A percentile compares a stretch with the other conserved stretches of the same genome.
Conservation (phyloP, 2,113 vertebrate genomes). For the Hypomesus transpacificus region DNA sequence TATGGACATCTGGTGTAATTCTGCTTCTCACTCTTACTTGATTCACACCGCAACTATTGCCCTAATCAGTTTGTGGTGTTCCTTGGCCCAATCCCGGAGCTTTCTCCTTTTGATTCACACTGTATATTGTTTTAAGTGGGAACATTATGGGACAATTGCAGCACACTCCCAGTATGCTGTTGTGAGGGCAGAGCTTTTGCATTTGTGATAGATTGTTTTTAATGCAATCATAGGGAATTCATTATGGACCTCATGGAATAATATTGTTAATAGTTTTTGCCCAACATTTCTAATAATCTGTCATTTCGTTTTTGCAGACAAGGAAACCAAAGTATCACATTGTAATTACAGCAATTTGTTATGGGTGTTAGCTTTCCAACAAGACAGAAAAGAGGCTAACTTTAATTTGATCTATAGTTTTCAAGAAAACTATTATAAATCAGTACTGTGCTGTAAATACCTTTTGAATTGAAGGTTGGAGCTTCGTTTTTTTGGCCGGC, state of each 20-base stretch:
- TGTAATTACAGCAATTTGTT: conserved; percentile 16
- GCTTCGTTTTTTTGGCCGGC: conserved; percentile 83
- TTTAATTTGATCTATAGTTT: not conserved
- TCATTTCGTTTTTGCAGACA: conserved; percentile 29
- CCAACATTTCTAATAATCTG: conserved; percentile 32
- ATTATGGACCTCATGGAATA: conserved; percentile 42
- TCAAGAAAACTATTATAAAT: not conserved
- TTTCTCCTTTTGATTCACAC: conserved; percentile 39
- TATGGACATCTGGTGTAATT: conserved; percentile 33
- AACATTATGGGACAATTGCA: conserved; percentile 38
- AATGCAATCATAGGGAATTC: conserved; percentile 46
- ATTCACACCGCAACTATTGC: conserved; percentile 46
- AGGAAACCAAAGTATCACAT: conserved; percentile 1
- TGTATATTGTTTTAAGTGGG: conserved; percentile 41
- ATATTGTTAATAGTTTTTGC: conserved; percentile 27
- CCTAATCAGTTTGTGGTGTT: conserved; percentile 50
- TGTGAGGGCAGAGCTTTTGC: conserved; percentile 13
- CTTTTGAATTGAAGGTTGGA: conserved; percentile 79
- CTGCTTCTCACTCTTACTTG: conserved; percentile 35
- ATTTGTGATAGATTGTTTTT: conserved; percentile 30
- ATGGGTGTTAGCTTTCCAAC: not conserved
- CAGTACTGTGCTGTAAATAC: conserved; percentile 58
- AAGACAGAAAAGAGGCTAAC: not conserved
- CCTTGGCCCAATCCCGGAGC: conserved; percentile 28
- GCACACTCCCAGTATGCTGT: conserved; percentile 17